Conservation (phyloP, 2,888 invertebrate genomes). For the Agrochola macilenta region DNA sequence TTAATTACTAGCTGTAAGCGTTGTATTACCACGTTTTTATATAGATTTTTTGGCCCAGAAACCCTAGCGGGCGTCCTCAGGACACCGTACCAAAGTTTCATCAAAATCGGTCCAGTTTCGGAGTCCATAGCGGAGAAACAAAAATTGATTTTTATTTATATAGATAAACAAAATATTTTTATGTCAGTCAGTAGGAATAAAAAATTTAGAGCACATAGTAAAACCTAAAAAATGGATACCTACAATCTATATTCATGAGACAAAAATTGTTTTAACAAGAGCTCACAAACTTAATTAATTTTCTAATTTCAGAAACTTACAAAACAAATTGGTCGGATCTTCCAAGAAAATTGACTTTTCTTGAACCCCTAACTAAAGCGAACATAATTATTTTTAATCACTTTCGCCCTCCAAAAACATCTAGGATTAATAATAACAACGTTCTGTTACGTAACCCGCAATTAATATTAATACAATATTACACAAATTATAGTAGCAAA, state of each 20-base stretch:
- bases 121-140: too few relatives aligned
- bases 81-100: too few relatives aligned
- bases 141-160: too few relatives aligned
- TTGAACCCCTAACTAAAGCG: neutral
- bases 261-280: neutral
- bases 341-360: neutral
- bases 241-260: neutral
- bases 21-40: too few relatives aligned
- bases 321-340: constrained; percentile 2
- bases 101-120: too few relatives aligned
- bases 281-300: neutral
- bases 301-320: neutral
- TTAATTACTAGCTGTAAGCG: neutral
- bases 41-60: too few relatives aligned
- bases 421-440: constrained; percentile 3
- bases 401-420: neutral
- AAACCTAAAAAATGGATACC: neutral
- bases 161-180: neutral
- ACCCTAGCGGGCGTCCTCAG: too few relatives aligned
- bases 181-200: neutral
- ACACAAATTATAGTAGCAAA: constrained; percentile 40
- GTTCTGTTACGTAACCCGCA: constrained; percentile 40
- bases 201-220: neutral
- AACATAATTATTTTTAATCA: constrained; percentile 11
- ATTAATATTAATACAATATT: constrained; percentile 50